Conservation (phyloP, 2,113 vertebrate genomes). For the Noturus placidus region DNA sequence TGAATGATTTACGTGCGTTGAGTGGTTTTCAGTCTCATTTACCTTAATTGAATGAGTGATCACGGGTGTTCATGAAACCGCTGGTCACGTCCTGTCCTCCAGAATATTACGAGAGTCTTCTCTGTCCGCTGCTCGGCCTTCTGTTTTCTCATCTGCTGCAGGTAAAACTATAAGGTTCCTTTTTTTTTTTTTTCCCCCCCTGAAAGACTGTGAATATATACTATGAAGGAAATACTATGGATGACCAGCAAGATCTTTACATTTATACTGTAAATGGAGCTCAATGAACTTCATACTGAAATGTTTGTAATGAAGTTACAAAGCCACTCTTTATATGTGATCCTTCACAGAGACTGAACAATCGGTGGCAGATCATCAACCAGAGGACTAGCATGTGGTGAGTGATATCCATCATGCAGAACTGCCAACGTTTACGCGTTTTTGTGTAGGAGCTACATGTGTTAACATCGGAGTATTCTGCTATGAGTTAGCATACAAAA, state of each 20-base stretch:
- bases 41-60: slow-evolving; percentile 60
- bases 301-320: not conserved
- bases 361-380: slow-evolving; percentile 91
- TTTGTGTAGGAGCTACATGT: not conserved
- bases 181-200: not conserved
- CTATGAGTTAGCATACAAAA: not conserved
- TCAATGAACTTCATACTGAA: not conserved
- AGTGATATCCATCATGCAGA: slow-evolving; percentile 47
- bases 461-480: not conserved
- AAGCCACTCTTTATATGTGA: not conserved
- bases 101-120: slow-evolving; percentile 83
- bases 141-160: slow-evolving; percentile 89
- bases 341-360: slow-evolving; percentile 82
- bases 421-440: not conserved
- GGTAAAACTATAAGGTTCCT: slow-evolving; percentile 66
- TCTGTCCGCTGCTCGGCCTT: slow-evolving; percentile 89
- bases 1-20: not conserved
- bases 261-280: not conserved
- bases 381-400: slow-evolving; percentile 85
- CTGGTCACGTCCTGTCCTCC: slow-evolving; percentile 86
- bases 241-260: not conserved
- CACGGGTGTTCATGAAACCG: slow-evolving; percentile 89
- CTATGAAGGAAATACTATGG: not conserved
- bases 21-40: not conserved
- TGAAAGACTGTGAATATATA: too few relatives aligned